These are phyloP conservation scores for Ephialtes manifestator DNA, from an alignment of 2,888 invertebrate species.

Conservation along the genomic window DNA sequence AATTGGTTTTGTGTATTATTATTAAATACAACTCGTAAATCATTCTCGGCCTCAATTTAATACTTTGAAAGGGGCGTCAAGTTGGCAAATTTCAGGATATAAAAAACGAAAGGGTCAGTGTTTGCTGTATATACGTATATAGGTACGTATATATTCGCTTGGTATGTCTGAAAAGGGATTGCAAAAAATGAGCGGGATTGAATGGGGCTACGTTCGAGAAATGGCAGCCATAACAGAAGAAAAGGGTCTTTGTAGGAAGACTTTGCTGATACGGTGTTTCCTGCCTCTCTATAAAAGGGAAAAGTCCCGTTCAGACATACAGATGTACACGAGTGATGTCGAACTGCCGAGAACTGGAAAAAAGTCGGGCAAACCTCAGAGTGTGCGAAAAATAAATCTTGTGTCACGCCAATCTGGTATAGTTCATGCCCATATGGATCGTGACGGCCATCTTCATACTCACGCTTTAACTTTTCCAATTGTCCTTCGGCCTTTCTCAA, in stretches of 20 bases:
- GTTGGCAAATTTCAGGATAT: conserved; percentile 36
- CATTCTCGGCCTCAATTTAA: not conserved
- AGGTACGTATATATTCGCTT: not conserved
- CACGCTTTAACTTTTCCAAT: not conserved
- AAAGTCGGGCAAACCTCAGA: too few species aligned
- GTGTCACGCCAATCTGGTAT: too few species aligned
- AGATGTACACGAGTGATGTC: too few species aligned
- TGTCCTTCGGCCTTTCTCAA: conserved; percentile 2
- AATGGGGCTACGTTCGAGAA: conserved; percentile 1
- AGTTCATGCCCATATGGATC: not conserved
- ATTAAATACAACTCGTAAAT: not conserved
- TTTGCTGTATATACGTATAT: not conserved
- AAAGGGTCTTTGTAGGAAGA: conserved; percentile 37
- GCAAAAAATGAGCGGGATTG: not conserved
- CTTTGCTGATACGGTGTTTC: too few species aligned
- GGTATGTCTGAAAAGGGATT: conserved; percentile 13
- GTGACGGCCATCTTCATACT: not conserved
- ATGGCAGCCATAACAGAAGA: not conserved
- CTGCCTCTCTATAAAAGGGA: too few species aligned
- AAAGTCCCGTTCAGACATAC: too few species aligned
- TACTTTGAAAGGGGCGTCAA: not conserved
- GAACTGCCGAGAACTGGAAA: too few species aligned
- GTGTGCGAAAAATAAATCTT: too few species aligned
- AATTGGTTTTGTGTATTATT: too few species aligned
- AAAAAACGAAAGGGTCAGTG: not conserved